phyloP scores from a whole-genome alignment of 2,888 invertebrate genomes.

The Psylliodes chrysocephalus region DNA sequence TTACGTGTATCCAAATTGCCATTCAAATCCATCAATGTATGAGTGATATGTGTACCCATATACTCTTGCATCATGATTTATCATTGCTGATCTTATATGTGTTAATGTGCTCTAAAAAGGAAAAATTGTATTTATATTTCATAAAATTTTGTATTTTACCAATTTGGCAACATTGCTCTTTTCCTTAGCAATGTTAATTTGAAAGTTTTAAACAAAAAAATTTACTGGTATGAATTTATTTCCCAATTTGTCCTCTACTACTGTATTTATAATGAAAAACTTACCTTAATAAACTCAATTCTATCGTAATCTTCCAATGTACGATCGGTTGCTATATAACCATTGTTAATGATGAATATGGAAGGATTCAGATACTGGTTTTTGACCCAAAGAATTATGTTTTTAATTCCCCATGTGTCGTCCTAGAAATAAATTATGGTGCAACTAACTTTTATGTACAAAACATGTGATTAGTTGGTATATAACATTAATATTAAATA shows the following conservation, averaged over 20 bases:
- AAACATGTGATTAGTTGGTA: too few relatives aligned
- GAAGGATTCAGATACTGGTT: constrained; percentile 17
- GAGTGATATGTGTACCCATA: neutral
- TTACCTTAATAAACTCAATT: constrained; percentile 2
- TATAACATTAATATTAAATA: too few relatives aligned
- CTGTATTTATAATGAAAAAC: neutral
- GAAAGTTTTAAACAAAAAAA: too few relatives aligned
- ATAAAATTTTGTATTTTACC: too few relatives aligned
- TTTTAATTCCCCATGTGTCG: constrained; percentile 8
- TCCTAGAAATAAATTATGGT: constrained; percentile 11
- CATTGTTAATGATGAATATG: constrained; percentile 7
- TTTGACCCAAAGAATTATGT: constrained; percentile 8
- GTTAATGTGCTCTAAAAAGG: neutral
- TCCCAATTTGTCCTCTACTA: too few relatives aligned
- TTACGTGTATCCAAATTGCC: constrained; percentile 6
- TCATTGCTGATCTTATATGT: neutral
- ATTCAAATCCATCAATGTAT: constrained; percentile 3
- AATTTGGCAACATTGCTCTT: too few relatives aligned
- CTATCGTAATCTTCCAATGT: neutral
- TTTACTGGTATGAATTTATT: too few relatives aligned
- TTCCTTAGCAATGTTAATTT: too few relatives aligned
- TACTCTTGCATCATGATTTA: neutral
- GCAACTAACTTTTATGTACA: too few relatives aligned
- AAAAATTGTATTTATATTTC: too few relatives aligned
- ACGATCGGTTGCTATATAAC: neutral